phyloP scores from a whole-genome alignment of 1,140 invertebrate genomes.

The Sitobion miscanthi region DNA sequence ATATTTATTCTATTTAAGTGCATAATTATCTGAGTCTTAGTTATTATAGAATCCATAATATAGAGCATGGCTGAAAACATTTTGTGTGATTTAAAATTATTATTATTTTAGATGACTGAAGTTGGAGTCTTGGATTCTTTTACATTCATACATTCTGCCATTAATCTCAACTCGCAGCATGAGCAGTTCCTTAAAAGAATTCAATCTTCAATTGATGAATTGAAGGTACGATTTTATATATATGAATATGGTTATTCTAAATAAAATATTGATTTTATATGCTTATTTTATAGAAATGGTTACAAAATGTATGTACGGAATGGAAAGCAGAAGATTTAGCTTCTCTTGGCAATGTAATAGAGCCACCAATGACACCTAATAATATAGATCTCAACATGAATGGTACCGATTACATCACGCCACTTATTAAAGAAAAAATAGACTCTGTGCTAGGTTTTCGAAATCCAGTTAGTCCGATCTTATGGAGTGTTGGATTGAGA shows the following conservation, averaged over 20 bases:
- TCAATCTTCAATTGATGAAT: conserved; percentile 50
- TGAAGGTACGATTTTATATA: conserved; percentile 28
- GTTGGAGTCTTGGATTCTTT: conserved; percentile 49
- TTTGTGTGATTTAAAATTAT: not conserved
- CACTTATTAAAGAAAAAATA: conserved; percentile 51
- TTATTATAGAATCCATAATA: not conserved
- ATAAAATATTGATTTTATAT: not conserved
- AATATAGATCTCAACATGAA: conserved; percentile 41
- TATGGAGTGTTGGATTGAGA: conserved; percentile 51
- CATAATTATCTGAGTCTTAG: not conserved
- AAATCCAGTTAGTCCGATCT: conserved; percentile 50
- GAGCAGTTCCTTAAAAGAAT: conserved; percentile 51
- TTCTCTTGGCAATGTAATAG: conserved; percentile 49
- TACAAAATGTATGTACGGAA: conserved; percentile 48
- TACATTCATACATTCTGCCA: conserved; percentile 49
- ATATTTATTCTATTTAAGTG: too few species aligned
- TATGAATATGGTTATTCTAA: not conserved
- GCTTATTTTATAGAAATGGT: conserved; percentile 46
- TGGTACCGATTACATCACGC: conserved; percentile 43
- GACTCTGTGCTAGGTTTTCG: conserved; percentile 49
- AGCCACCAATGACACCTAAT: conserved; percentile 49
- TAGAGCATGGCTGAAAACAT: not conserved
- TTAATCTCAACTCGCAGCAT: conserved; percentile 32
- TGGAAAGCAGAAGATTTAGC: conserved; percentile 55
- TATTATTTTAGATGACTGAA: conserved; percentile 45